phyloP scores from a whole-genome alignment of 2,113 vertebrate species.

The Theristicus caerulescens region DNA sequence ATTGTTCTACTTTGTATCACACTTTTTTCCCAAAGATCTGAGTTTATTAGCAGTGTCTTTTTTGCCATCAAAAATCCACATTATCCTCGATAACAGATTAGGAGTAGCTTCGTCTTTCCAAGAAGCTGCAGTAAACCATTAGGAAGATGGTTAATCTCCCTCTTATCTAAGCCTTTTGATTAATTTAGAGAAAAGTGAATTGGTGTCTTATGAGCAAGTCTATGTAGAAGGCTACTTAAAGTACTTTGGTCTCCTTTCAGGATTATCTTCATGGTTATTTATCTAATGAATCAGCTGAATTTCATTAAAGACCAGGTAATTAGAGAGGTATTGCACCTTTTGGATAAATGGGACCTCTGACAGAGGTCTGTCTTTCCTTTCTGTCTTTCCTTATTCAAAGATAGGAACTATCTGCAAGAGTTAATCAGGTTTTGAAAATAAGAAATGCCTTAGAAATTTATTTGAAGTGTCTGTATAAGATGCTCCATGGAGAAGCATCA shows the following conservation, averaged over 20 bases:
- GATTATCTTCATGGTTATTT: background rate
- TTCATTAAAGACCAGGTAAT: background rate
- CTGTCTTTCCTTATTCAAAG: background rate
- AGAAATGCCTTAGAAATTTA: background rate
- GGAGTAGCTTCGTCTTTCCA: background rate
- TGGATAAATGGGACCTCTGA: background rate
- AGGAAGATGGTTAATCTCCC: constrained; percentile 26
- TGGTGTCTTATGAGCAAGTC: background rate
- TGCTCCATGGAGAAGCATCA: background rate
- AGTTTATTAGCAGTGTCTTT: background rate
- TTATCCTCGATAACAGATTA: background rate
- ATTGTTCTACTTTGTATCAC: background rate
- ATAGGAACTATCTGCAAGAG: background rate
- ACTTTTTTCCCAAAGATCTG: background rate
- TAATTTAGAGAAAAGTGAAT: constrained; percentile 28
- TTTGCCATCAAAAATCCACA: constrained; percentile 16
- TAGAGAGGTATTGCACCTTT: background rate
- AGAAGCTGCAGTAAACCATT: background rate
- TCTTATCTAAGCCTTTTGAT: constrained; percentile 38
- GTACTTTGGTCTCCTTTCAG: background rate
- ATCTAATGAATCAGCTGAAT: background rate
- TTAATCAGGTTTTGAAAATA: background rate
- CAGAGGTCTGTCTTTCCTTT: background rate
- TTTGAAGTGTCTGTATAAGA: background rate
- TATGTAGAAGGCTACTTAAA: background rate